Conservation (phyloP, 2,888 invertebrate genomes). For the Tinea trinotella region DNA sequence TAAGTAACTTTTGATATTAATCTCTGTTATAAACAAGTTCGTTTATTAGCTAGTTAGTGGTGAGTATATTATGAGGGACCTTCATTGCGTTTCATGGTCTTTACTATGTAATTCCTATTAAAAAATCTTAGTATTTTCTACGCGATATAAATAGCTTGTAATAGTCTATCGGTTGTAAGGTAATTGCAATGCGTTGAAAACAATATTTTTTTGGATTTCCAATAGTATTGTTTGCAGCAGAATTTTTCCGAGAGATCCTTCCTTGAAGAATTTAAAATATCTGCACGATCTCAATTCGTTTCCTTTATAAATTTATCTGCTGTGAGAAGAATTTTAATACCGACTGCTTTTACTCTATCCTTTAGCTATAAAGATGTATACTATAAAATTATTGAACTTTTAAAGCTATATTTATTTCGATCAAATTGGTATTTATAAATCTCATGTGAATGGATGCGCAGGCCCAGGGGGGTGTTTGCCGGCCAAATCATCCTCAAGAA, state of each 20-base stretch:
- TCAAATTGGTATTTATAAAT: too few relatives aligned
- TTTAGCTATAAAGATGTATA: neutral
- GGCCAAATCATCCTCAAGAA: too few relatives aligned
- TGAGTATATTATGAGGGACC: neutral
- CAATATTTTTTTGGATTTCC: neutral
- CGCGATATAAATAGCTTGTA: neutral
- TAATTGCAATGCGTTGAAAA: neutral
- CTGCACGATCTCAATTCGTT: slow-evolving; percentile 38
- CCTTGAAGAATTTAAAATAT: slow-evolving; percentile 36
- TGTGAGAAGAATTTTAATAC: slow-evolving; percentile 24
- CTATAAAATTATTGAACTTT: neutral
- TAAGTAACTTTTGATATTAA: slow-evolving; percentile 64
- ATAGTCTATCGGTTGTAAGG: neutral
- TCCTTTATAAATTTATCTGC: slow-evolving; percentile 35
- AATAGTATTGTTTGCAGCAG: neutral
- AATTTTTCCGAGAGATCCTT: slow-evolving; percentile 12
- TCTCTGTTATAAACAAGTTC: neutral
- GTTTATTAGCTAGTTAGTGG: neutral
- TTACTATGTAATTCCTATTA: neutral
- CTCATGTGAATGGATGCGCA: too few relatives aligned
- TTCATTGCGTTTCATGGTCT: neutral
- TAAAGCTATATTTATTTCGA: too few relatives aligned
- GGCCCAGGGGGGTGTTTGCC: too few relatives aligned
- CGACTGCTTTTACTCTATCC: slow-evolving; percentile 1
- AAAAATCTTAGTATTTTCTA: neutral